These are phyloP conservation scores for Gymnarchus niloticus DNA, from an alignment of 2,113 vertebrate genomes.

Conservation along the genomic window DNA sequence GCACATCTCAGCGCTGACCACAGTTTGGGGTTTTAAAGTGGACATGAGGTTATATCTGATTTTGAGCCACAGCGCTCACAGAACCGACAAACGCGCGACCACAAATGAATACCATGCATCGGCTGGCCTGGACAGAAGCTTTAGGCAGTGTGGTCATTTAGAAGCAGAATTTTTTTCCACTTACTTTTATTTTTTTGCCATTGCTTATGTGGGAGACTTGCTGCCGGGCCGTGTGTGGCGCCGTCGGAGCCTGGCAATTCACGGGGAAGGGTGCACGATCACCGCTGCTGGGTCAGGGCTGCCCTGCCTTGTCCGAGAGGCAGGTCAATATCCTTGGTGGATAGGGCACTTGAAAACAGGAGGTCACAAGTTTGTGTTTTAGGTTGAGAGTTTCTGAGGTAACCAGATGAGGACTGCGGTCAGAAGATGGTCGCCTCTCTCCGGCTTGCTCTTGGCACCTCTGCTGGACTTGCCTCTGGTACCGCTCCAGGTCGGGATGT, in stretches of 20 bases:
- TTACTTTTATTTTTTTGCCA: neutral
- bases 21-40: slow-evolving; percentile 22
- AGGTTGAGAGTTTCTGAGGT: neutral
- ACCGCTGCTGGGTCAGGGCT: no score
- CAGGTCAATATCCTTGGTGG: no score
- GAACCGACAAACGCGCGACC: slow-evolving; percentile 47
- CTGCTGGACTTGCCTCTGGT: neutral
- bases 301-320: no score
- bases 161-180: neutral
- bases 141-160: slow-evolving; percentile 18
- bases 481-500: neutral
- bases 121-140: slow-evolving; percentile 17
- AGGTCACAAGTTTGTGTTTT: neutral
- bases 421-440: neutral
- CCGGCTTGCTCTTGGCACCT: neutral
- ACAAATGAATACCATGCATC: slow-evolving; percentile 51
- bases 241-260: neutral
- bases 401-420: neutral
- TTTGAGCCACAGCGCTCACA: slow-evolving; percentile 39
- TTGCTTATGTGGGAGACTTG: neutral
- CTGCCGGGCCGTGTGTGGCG: neutral
- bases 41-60: slow-evolving; percentile 47
- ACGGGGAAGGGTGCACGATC: neutral
- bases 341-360: neutral
- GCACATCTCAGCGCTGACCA: neutral